Evolutionary conservation across 2,113 vertebrate species (phyloP).

Genomic region (Patagioenas fasciata): DNA sequence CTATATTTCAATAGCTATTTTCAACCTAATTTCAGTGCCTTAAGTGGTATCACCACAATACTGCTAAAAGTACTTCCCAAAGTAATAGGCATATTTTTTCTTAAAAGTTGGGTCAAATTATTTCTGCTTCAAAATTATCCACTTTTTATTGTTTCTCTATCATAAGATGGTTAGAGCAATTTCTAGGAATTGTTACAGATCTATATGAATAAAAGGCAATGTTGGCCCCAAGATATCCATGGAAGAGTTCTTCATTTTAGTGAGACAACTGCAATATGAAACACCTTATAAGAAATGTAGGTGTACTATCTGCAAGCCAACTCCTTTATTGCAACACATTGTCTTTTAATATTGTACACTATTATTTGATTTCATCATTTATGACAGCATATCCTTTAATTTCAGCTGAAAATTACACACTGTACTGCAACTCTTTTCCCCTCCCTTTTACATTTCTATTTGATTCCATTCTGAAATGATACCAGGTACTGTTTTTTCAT

Average conservation of each 20-base stretch:
- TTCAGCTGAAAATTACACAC: not conserved
- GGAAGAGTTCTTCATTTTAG: not conserved
- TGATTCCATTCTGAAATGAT: not conserved
- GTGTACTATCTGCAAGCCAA: not conserved
- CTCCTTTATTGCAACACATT: not conserved
- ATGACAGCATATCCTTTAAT: not conserved
- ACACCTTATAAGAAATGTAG: not conserved
- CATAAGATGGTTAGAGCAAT: not conserved
- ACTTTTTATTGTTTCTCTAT: not conserved
- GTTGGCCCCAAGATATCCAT: not conserved
- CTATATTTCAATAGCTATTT: not conserved
- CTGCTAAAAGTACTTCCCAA: not conserved
- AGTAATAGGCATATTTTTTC: not conserved
- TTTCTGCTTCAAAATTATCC: not conserved
- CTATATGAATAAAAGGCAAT: not conserved
- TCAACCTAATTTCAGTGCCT: not conserved
- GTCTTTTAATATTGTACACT: not conserved
- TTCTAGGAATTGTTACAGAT: not conserved
- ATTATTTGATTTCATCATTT: conserved; percentile 33
- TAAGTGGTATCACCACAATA: not conserved
- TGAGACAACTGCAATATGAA: not conserved
- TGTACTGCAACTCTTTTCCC: not conserved
- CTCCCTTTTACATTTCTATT: not conserved
- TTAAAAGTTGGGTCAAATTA: not conserved
- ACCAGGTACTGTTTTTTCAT: not conserved